Base-by-base conservation (phyloP, 2,888 invertebrate species). In the Erynnis tages region DNA sequence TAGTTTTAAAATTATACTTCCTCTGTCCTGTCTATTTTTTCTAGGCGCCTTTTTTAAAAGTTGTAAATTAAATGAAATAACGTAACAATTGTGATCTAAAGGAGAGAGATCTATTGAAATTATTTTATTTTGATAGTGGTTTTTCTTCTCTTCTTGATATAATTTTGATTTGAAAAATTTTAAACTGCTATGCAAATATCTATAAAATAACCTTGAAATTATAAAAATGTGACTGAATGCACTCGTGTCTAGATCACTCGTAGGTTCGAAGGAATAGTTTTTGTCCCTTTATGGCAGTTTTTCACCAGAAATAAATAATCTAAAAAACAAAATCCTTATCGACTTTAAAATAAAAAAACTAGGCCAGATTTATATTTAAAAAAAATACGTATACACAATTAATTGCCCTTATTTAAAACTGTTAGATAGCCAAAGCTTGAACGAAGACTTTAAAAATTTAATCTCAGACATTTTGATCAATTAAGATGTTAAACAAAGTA, bases 101-200 rank as follows among this genome's bases (percentile, higher is more conserved):
- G n/a, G n/a, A n/a, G 4, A 5, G n/a, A 35, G 17, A 21, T 21
- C 21, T 21, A 21, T 5, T 21, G 21, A 4, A 21, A 21, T 21
- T 21, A 21, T 4, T 21, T 4, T 21, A 4, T 4, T 21, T 5
- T 21, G 21, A 4, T 4, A 5, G 21, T 21, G 5, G 21, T 27
- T 27, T 8, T 27, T 27, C 2, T 2, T 8, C 7, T 10, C 4
- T 19, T 10, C 17, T n/a, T 19, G n/a, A n/a, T n/a, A n/a, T n/a
- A n/a, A n/a, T n/a, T n/a, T n/a, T n/a, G n/a, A n/a, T n/a, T n/a
- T n/a, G n/a, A n/a, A n/a, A n/a, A n/a, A n/a, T n/a, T n/a, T n/a
- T n/a, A n/a, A n/a, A n/a, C n/a, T n/a, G n/a, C n/a, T n/a, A 38
- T 43, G 49, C 49, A 49, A 49, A 49, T 11, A 49, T 49, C 49